These are phyloP conservation scores for Halcyon chelicuti DNA, from an alignment of 2,797 vertebrate species.

Conservation along the genomic window DNA sequence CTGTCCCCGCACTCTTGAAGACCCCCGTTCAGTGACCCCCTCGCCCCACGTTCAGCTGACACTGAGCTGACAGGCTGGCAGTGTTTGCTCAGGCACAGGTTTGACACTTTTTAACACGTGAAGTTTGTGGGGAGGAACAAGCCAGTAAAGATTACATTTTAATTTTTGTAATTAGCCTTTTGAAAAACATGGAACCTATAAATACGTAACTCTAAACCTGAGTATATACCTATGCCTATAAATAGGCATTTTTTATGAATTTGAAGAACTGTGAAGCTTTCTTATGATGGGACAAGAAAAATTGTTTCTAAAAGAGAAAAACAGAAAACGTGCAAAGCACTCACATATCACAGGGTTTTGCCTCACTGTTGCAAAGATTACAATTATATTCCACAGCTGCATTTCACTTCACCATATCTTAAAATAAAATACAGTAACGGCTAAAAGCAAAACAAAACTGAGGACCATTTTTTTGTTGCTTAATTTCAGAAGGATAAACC, in stretches of 20 bases:
- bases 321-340: background rate
- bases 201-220: background rate
- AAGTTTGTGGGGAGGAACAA: slow-evolving; percentile 38
- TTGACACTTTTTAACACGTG: slow-evolving; percentile 18
- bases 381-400: background rate
- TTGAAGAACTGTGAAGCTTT: background rate
- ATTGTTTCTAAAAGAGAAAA: background rate
- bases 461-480: background rate
- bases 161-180: slow-evolving; percentile 43
- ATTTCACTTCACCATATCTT: background rate
- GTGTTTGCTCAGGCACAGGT: slow-evolving; percentile 1
- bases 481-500: background rate
- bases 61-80: background rate
- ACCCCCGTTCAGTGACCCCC: background rate
- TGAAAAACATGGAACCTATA: slow-evolving; percentile 11
- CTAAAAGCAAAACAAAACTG: background rate
- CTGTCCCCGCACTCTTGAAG: background rate
- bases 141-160: slow-evolving; percentile 43
- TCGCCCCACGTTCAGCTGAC: fast-evolving
- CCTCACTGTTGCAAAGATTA: background rate
- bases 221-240: background rate
- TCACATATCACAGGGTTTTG: background rate
- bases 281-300: background rate
- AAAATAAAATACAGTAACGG: background rate
- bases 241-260: slow-evolving; percentile 8